phyloP scores from a whole-genome alignment of 2,797 vertebrate species.

The Cuculus canorus region DNA sequence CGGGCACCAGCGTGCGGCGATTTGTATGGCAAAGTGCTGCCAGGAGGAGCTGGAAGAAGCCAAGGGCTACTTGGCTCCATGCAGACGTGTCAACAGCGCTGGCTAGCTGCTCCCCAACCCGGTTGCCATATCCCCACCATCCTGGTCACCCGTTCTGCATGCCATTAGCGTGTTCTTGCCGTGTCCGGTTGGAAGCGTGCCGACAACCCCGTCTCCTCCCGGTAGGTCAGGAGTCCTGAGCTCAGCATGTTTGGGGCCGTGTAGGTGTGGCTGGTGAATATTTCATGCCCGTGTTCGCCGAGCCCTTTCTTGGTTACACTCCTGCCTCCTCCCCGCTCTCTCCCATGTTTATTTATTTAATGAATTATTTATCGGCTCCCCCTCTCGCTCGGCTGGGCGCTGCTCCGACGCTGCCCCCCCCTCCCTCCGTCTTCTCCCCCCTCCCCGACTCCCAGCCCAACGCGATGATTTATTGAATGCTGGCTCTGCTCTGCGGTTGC shows the following conservation, averaged over 20 bases:
- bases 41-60: not conserved
- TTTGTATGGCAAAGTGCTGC: accelerated
- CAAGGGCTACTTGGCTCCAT: accelerated
- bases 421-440: not conserved
- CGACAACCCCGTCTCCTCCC: not conserved
- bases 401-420: not conserved
- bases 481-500: constrained; percentile 55
- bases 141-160: accelerated
- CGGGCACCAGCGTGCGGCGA: too few relatives aligned
- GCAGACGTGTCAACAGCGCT: accelerated
- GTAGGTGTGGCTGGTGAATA: constrained; percentile 64
- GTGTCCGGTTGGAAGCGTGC: not conserved
- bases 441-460: constrained; percentile 18
- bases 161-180: not conserved
- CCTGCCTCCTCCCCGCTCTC: constrained; percentile 26
- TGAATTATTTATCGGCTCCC: constrained; percentile 80
- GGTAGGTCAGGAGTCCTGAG: constrained; percentile 1
- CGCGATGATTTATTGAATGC: constrained; percentile 74
- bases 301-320: constrained; percentile 54
- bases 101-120: not conserved
- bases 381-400: constrained; percentile 57
- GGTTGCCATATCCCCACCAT: accelerated
- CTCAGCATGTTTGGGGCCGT: not conserved
- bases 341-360: constrained; percentile 82
- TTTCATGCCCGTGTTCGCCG: constrained; percentile 60